A percentile compares a stretch with the other conserved stretches of the same genome.
Conservation (phyloP, 30 jellyfish, hydroid and myxozoan genomes). For the Catostylus mosaicus region DNA sequence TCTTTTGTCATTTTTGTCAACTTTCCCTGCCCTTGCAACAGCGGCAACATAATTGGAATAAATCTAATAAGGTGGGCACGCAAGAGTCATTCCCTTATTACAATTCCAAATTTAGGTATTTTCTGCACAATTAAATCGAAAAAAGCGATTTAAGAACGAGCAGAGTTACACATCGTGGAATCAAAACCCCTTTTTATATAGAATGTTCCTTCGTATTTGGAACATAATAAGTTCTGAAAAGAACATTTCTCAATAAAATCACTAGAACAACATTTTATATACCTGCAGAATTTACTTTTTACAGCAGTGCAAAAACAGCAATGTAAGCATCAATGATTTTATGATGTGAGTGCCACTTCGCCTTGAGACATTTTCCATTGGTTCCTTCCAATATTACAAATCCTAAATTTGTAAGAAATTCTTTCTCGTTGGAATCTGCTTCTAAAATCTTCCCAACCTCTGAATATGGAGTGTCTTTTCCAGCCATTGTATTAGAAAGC, state of each 20-base stretch:
- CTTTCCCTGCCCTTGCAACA: too few relatives aligned
- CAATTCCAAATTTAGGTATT: too few relatives aligned
- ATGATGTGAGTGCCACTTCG: slow-evolving; percentile 31
- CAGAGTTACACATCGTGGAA: too few relatives aligned
- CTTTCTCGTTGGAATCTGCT: slow-evolving; percentile 30
- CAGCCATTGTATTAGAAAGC: slow-evolving; percentile 43
- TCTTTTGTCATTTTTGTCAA: too few relatives aligned
- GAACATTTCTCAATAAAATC: not conserved
- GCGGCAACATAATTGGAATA: too few relatives aligned
- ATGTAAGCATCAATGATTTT: slow-evolving; percentile 43
- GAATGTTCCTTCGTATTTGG: too few relatives aligned
- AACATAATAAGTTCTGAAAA: not conserved
- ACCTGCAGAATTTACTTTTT: not conserved
- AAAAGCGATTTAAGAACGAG: too few relatives aligned
- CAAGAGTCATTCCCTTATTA: too few relatives aligned
- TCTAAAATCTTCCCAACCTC: slow-evolving; percentile 40
- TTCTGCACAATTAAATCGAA: too few relatives aligned
- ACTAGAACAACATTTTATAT: not conserved
- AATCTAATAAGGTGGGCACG: too few relatives aligned
- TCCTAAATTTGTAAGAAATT: slow-evolving; percentile 40
- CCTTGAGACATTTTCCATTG: slow-evolving; percentile 37
- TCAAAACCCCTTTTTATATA: too few relatives aligned
- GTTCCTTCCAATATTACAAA: slow-evolving; percentile 11
- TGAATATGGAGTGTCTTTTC: slow-evolving; percentile 43
- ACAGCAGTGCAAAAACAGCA: slow-evolving; percentile 37